Evolutionary conservation across 2,113 vertebrate genomes (phyloP).

Genomic region (Polyodon spathula): DNA sequence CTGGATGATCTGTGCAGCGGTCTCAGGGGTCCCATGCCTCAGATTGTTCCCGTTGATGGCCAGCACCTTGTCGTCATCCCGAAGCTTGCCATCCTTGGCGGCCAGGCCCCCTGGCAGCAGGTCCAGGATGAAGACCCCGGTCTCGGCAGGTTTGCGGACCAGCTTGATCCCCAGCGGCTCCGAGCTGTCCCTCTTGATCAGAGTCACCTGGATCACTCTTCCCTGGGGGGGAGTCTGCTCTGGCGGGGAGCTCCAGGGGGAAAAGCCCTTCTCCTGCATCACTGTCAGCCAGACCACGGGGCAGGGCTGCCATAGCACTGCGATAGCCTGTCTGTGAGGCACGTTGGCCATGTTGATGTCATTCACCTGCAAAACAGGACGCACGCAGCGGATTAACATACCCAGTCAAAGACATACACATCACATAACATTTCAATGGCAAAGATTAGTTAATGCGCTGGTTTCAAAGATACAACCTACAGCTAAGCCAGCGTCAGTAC

Average conservation of each 20-base stretch:
- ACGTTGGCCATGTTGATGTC: constrained; percentile 74
- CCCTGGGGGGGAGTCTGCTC: constrained; percentile 33
- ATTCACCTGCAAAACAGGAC: constrained; percentile 59
- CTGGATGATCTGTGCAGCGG: constrained; percentile 88
- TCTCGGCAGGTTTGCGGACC: constrained; percentile 76
- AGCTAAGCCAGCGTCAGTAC: no score
- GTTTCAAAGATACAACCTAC: neutral
- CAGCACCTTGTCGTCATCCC: constrained; percentile 77
- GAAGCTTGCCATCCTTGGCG: constrained; percentile 76
- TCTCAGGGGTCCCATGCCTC: constrained; percentile 81
- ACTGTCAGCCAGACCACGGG: constrained; percentile 64
- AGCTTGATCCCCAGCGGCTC: constrained; percentile 84
- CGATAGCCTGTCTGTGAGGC: constrained; percentile 67
- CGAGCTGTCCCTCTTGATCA: constrained; percentile 67
- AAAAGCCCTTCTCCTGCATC: constrained; percentile 86
- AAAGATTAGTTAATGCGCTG: constrained; percentile 5
- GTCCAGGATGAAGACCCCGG: constrained; percentile 81
- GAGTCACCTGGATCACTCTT: constrained; percentile 69
- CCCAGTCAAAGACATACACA: neutral
- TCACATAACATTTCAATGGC: no score
- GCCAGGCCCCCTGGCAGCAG: constrained; percentile 77
- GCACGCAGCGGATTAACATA: neutral
- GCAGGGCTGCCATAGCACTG: constrained; percentile 60
- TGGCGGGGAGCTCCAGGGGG: constrained; percentile 40
- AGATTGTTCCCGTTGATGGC: constrained; percentile 85